Evolutionary conservation across 1,140 invertebrate species (phyloP), one percentile per base, ranked within the genome.

Genomic region (Drosophila sulfurigaster): DNA sequence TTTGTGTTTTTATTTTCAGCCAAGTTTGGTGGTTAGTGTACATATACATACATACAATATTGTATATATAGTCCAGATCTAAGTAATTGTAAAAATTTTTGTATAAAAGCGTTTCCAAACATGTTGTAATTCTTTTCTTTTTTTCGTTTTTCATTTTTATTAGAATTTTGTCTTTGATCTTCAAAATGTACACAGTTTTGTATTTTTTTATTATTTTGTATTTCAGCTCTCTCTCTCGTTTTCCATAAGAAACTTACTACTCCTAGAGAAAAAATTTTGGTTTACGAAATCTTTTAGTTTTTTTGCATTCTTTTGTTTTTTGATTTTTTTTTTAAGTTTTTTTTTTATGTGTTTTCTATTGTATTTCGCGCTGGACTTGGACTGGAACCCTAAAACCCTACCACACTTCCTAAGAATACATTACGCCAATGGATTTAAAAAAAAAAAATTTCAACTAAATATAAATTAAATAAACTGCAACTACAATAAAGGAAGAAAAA

Each of bases 131-230:
- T 65, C 28, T 30, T 60, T 15, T 43, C 16, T 49, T 38, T 60
- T 41, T 5, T 35, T 72, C 43, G 20, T 52, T 35, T 64, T 70
- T 70, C 11, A 62, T 45, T 75, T 75, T 75, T 75, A 70, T 75
- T 75, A 64, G 58, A 70, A 58, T 70, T 70, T 75, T 75, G 72
- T 75, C 71, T 63, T 75, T 58, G 67, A 75, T 75, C 70, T 75
- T 75, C 72, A 75, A 70, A 75, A 70, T 75, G 58, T 70, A 75
- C 72, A 75, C 49, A 69, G 51, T 51, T 74, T 57, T 25, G 43
- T 45, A 41, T 52, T 51, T 13, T 52, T 65, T 46, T 32, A 45
- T 30, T 45, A 3, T 65, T 72, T 65, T 66, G 70, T 68, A 67
- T 59, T 68, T 74, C 71, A 74, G 71, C 65, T 69, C 56, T 68